Conservation (phyloP, 2,797 vertebrate species). For the Cryptoprocta ferox region DNA sequence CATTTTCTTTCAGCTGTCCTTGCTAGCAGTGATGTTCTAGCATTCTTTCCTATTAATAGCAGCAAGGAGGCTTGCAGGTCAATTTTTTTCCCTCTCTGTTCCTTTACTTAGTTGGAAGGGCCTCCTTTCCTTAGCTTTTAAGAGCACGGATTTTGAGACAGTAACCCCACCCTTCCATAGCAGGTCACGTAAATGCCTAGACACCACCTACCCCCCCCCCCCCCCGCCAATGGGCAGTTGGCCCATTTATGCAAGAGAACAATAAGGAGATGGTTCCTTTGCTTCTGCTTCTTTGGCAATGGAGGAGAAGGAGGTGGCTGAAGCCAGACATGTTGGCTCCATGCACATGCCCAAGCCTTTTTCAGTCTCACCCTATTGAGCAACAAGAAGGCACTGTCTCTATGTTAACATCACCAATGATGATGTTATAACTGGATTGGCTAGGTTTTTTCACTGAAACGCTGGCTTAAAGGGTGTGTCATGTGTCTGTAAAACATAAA, state of each 20-base stretch:
- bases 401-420: conserved; percentile 74
- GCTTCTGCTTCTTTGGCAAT: conserved; percentile 79
- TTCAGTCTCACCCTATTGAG: conserved; percentile 79
- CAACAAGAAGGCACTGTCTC: conserved; percentile 83
- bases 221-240: conserved; percentile 62
- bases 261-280: conserved; percentile 69
- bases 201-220: conserved; percentile 11
- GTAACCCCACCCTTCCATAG: conserved; percentile 71
- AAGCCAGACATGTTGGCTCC: conserved; percentile 87
- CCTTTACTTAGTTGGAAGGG: neutral
- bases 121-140: conserved; percentile 20
- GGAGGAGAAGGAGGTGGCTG: conserved; percentile 78
- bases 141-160: conserved; percentile 74
- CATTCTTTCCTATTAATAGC: neutral
- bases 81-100: neutral
- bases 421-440: conserved; percentile 77
- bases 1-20: neutral
- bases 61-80: neutral
- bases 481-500: conserved; percentile 41
- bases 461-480: conserved; percentile 71
- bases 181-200: conserved; percentile 66
- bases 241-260: conserved; percentile 79
- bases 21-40: neutral
- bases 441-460: conserved; percentile 78
- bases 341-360: conserved; percentile 81